Base-by-base conservation (phyloP, 1,140 invertebrate species). In the Euwallacea similis region DNA sequence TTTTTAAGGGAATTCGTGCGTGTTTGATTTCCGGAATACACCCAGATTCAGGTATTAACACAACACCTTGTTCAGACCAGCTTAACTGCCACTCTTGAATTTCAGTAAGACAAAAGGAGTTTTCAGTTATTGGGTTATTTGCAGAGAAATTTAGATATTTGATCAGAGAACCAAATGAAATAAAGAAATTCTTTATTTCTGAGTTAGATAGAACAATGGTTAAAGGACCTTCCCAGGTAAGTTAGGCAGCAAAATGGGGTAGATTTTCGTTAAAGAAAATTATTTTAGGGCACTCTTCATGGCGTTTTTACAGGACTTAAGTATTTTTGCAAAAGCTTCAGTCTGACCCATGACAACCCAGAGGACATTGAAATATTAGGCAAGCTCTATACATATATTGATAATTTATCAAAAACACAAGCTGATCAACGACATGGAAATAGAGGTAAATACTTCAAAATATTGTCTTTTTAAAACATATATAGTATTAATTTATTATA, bases 51-150 rank as follows among this genome's bases (percentile, higher is more conserved):
- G 69, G 74, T 78, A 73, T 68, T 43, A 13, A 10, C 8, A 8
- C 42, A 21, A 64, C 7, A 50, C 3, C 6, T 47, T 44, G 15
- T 7, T 58, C 8, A 55, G 46, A 43, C 6, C 15, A 59, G 41
- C 47, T 61, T 46, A 43, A 55, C 6, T 50, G 43, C 7, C n/a
- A 7, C 7, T 60, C 13, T 42, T 9, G 10, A 56, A 60, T 77
- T 78, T 59, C 72, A 79, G 78, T 79, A 10, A 53, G 72, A 66
- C 71, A 71, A 59, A 74, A 78, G 43, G 62, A 76, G 42, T 69
- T 74, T 54, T 58, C 43, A 56, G 50, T 66, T 42, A 56, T 79
- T 44, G 78, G 78, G 8, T 21, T 71, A 9, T 74, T 77, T 59
- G 54, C 59, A 7, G 74, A 78, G 63, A 73, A 73, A 55, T 76